phyloP scores from a whole-genome alignment of 2,888 invertebrate genomes.

The Eupithecia centaureata region DNA sequence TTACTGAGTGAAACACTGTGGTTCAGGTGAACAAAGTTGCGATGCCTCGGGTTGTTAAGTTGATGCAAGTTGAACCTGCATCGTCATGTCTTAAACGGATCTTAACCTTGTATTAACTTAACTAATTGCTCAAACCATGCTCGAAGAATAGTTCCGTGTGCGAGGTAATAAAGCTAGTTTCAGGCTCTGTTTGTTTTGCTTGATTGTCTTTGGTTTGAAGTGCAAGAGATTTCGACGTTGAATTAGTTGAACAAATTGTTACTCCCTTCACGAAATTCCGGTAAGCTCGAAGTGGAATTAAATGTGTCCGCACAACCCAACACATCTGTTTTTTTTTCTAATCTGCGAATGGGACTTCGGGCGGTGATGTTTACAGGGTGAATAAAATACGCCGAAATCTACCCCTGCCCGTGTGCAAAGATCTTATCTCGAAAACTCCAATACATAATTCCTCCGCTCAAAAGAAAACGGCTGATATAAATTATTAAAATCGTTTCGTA shows the following conservation, averaged over 20 bases:
- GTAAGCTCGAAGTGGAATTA: constrained; percentile 7
- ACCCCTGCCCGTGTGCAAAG: constrained; percentile 20
- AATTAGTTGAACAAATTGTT: constrained; percentile 3
- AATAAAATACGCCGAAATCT: constrained; percentile 23
- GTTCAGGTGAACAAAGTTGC: constrained; percentile 46
- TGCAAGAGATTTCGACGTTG: not conserved
- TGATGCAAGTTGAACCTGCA: constrained; percentile 61
- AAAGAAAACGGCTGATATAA: constrained; percentile 42
- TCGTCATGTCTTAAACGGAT: constrained; percentile 59
- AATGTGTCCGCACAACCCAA: constrained; percentile 15
- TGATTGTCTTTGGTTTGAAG: constrained; percentile 27
- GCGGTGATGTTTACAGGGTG: constrained; percentile 19
- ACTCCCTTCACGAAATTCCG: not conserved
- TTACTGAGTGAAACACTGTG: constrained; percentile 27
- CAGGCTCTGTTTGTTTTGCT: constrained; percentile 27
- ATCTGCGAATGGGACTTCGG: constrained; percentile 23
- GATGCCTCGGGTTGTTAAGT: constrained; percentile 59
- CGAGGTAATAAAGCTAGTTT: constrained; percentile 30
- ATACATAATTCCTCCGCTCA: constrained; percentile 35
- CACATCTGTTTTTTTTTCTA: constrained; percentile 22
- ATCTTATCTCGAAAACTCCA: constrained; percentile 29
- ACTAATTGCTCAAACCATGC: constrained; percentile 61
- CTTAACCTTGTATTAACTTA: constrained; percentile 56
- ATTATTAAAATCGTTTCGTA: constrained; percentile 41
- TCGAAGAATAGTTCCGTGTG: constrained; percentile 48